phyloP scores from a whole-genome alignment of 1,140 invertebrate genomes.

The Oncopeltus fasciatus region DNA sequence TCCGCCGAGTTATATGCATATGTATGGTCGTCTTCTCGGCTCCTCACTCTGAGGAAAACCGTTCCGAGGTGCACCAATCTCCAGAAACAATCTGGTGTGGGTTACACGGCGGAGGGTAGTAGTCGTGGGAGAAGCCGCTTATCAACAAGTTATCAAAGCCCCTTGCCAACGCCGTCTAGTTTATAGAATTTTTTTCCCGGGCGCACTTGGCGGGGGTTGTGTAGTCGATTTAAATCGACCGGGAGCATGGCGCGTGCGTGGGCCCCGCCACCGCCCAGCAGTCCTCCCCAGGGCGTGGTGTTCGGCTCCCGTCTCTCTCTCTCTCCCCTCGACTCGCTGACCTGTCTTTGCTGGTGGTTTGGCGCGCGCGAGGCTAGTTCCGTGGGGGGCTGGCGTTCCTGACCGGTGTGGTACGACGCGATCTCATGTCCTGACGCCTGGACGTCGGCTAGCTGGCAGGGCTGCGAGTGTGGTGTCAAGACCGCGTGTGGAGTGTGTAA shows the following conservation, averaged over 20 bases:
- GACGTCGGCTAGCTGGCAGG: neutral
- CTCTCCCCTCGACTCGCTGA: no score
- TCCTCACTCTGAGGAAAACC: no score
- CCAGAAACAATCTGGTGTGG: no score
- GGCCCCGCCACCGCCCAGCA: neutral
- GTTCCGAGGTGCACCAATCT: no score
- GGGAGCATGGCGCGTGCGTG: neutral
- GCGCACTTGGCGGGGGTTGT: neutral
- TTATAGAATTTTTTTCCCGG: slow-evolving; percentile 9
- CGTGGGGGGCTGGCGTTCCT: no score
- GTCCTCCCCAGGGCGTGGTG: slow-evolving; percentile 1
- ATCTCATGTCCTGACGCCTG: neutral
- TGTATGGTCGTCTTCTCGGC: no score
- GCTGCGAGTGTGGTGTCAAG: neutral
- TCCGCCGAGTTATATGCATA: no score
- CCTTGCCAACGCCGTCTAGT: neutral
- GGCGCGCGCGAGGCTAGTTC: no score
- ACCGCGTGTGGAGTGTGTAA: neutral
- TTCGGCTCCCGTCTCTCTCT: neutral
- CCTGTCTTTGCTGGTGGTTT: no score
- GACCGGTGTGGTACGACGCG: no score
- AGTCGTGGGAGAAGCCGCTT: no score
- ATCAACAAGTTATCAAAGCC: slow-evolving; percentile 5
- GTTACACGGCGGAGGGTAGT: no score
- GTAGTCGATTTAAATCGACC: slow-evolving; percentile 5